phyloP scores from a whole-genome alignment of 2,888 invertebrate genomes.

The Choreutis nemorana region DNA sequence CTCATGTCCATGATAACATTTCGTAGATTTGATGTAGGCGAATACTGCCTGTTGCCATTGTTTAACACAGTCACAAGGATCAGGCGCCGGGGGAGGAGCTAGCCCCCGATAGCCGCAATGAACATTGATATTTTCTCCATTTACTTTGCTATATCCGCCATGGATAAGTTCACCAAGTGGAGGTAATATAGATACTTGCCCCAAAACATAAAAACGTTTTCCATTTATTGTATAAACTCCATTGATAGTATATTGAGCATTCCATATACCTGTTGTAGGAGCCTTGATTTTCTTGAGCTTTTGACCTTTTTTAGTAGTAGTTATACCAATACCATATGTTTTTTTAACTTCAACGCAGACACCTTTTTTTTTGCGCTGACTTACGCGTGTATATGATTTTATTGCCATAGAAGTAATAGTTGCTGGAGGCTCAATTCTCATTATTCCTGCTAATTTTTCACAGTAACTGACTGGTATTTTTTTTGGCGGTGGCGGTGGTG shows the following conservation, averaged over 20 bases:
- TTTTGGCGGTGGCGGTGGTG: constrained; percentile 43
- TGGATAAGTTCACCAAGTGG: constrained; percentile 40
- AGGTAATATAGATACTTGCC: constrained; percentile 29
- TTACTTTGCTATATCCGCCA: constrained; percentile 29
- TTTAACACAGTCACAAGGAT: constrained; percentile 39
- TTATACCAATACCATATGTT: constrained; percentile 26
- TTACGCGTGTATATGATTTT: constrained; percentile 18
- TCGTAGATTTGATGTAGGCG: constrained; percentile 29
- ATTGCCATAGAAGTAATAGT: constrained; percentile 17
- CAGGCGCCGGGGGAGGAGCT: constrained; percentile 23
- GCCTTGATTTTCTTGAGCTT: constrained; percentile 24
- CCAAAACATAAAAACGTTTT: constrained; percentile 31
- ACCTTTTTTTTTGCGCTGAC: constrained; percentile 15
- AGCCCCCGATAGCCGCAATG: constrained; percentile 33
- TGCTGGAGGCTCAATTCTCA: constrained; percentile 21
- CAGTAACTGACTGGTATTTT: constrained; percentile 33
- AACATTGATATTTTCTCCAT: constrained; percentile 28
- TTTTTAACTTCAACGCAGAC: constrained; percentile 28
- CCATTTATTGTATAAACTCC: constrained; percentile 33
- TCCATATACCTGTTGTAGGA: constrained; percentile 32
- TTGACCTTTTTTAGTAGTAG: constrained; percentile 12
- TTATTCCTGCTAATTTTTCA: constrained; percentile 36
- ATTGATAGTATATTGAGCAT: constrained; percentile 35
- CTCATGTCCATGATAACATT: constrained; percentile 42
- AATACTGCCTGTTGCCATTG: constrained; percentile 34